phyloP scores from a whole-genome alignment of 2,888 invertebrate species.

The Syrphus vitripennis region DNA sequence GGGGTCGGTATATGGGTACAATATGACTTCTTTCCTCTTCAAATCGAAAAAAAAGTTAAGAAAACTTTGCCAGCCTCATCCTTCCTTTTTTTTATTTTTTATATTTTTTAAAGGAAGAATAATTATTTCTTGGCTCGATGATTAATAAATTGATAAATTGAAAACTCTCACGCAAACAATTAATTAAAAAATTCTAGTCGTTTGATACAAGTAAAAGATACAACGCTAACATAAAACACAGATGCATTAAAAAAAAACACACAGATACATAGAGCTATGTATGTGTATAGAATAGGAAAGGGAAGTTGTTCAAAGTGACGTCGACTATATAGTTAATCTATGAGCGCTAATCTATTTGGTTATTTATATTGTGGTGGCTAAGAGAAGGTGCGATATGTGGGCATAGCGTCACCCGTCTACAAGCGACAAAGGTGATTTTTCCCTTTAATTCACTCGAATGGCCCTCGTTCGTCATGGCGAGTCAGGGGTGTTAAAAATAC shows the following conservation, averaged over 20 bases:
- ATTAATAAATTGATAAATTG: constrained; percentile 71
- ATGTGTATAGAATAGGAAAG: constrained; percentile 7
- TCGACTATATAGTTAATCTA: constrained; percentile 63
- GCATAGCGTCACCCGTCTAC: constrained; percentile 56
- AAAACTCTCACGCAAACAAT: constrained; percentile 69
- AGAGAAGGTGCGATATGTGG: constrained; percentile 66
- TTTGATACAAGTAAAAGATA: constrained; percentile 44
- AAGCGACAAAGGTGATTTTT: constrained; percentile 35
- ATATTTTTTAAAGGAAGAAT: constrained; percentile 22
- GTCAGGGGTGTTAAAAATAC: not conserved
- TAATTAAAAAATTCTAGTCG: constrained; percentile 66
- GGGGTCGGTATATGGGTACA: not conserved
- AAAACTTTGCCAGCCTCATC: constrained; percentile 1
- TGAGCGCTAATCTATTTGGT: constrained; percentile 63
- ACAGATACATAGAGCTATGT: not conserved
- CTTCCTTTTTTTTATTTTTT: not conserved
- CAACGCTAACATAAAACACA: not conserved
- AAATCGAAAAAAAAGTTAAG: not conserved
- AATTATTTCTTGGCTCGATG: constrained; percentile 59
- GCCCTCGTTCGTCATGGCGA: not conserved
- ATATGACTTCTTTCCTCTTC: not conserved
- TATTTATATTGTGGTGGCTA: constrained; percentile 52
- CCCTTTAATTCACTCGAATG: constrained; percentile 3
- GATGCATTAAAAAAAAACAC: constrained; percentile 20
- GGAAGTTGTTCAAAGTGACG: constrained; percentile 58